These are phyloP conservation scores for Dallia pectoralis DNA, from an alignment of 2,797 vertebrate species.

Conservation along the genomic window DNA sequence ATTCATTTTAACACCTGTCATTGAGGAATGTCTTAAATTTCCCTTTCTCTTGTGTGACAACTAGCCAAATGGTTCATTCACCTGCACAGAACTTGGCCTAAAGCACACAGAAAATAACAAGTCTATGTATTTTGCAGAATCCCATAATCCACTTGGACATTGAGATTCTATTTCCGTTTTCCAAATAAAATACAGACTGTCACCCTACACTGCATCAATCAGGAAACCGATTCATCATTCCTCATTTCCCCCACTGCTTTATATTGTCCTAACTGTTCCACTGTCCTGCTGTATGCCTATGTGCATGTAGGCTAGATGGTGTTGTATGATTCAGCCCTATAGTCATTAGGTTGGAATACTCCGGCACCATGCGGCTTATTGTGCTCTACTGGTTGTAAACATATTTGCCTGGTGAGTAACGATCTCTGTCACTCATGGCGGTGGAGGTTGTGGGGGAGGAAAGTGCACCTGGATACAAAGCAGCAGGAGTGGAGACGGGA, in stretches of 20 bases:
- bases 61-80: constrained; percentile 65
- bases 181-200: background rate
- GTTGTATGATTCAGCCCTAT: background rate
- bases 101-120: constrained; percentile 66
- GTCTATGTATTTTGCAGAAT: background rate
- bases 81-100: constrained; percentile 63
- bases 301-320: background rate
- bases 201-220: background rate
- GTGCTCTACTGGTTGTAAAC: constrained; percentile 58
- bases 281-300: too few relatives aligned
- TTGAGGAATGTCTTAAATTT: constrained; percentile 73
- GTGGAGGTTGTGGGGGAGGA: constrained; percentile 19
- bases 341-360: background rate
- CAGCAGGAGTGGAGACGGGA: constrained; percentile 39
- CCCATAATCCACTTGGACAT: background rate
- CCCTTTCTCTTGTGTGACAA: constrained; percentile 48
- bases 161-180: background rate
- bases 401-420: constrained; percentile 48
- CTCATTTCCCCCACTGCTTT: constrained; percentile 22
- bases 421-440: constrained; percentile 46
- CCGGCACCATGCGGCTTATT: constrained; percentile 22
- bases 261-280: too few relatives aligned
- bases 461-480: constrained; percentile 52
- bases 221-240: background rate
- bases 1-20: constrained; percentile 80